Evolutionary conservation across 2,888 invertebrate genomes (phyloP), one percentile per base, ranked within the genome.

Genomic region (Morpho achilles): DNA sequence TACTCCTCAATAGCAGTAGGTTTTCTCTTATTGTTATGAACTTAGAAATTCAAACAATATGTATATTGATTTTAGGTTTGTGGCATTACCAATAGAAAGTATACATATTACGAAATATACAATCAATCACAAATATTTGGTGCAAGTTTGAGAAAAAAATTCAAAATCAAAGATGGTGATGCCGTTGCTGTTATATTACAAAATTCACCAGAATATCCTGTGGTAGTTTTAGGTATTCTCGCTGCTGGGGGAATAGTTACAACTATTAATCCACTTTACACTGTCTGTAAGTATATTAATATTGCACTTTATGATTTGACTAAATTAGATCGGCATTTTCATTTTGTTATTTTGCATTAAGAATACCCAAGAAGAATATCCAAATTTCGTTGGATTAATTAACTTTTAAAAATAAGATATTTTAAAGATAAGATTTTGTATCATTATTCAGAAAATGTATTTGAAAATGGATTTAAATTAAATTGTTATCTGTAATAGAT

Each of bases 241-340:
- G 92, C 93, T 68, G 94, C 94, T 39, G 94, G 93, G 0, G 75
- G 94, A 2, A 67, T 91, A 9, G 89, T 92, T 6, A 94, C 94
- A 1, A 92, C 94, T 0, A 82, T 94, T 1, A 95, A 94, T 84
- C 94, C 94, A 0, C 69, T 90, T 51, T 95, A 94, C 69, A 95
- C 93, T 7, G 70, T 82, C 60, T 81, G 91, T 90, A 69, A 74
- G 74, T 70, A 44, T 41, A 5, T 16, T 3, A 9, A 7, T 9
- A 16, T 16, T 16, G 16, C 16, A 16, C 16, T 16, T 16, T 16
- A 16, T 16, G 16, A 16, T 16, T 16, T 16, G 16, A 16, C 16
- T 16, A 16, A 16, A 16, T 16, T 16, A 16, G 16, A 16, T 16
- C 16, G 16, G 16, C 16, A 16, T 16, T 16, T 16, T 16, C 16